Percentiles rank a stretch among this genome's conserved stretches.
These are phyloP conservation scores for Nomada goodeniana DNA, from an alignment of 2,888 invertebrate genomes.

Conservation along the genomic window DNA sequence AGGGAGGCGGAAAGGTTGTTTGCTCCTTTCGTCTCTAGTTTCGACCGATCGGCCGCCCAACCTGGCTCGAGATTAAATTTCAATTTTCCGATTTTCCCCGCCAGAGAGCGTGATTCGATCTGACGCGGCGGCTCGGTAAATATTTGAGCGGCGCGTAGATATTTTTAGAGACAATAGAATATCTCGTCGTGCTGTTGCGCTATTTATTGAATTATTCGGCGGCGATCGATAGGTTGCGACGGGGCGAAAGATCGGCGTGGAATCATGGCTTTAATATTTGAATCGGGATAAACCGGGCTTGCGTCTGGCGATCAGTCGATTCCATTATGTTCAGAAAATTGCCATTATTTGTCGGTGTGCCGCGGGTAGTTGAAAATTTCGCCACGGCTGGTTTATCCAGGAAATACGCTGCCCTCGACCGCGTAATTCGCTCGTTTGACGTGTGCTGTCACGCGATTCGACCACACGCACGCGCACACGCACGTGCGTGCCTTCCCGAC, in stretches of 20 bases:
- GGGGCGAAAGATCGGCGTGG: background rate
- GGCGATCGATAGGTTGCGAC: background rate
- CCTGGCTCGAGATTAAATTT: constrained; percentile 35
- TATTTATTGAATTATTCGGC: background rate
- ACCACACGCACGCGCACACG: constrained; percentile 59
- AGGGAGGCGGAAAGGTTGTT: background rate
- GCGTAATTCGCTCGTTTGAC: constrained; percentile 71
- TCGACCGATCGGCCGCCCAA: background rate
- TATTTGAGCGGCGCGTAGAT: constrained; percentile 9
- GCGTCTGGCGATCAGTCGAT: constrained; percentile 41
- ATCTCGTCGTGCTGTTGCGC: background rate
- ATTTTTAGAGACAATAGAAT: constrained; percentile 25
- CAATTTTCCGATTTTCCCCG: constrained; percentile 26
- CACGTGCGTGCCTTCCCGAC: constrained; percentile 36
- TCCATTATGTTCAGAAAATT: constrained; percentile 59
- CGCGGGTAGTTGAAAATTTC: constrained; percentile 57
- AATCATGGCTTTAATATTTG: constrained; percentile 14
- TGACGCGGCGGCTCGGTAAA: constrained; percentile 10
- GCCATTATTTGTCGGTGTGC: constrained; percentile 58
- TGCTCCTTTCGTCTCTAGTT: background rate
- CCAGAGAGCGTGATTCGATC: constrained; percentile 8
- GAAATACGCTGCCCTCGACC: constrained; percentile 64
- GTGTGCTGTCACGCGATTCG: constrained; percentile 68
- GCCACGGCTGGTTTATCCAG: constrained; percentile 62
- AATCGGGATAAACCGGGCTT: constrained; percentile 15